Base-by-base conservation (phyloP, 1,140 invertebrate species). In the Aphaenogaster floridana region DNA sequence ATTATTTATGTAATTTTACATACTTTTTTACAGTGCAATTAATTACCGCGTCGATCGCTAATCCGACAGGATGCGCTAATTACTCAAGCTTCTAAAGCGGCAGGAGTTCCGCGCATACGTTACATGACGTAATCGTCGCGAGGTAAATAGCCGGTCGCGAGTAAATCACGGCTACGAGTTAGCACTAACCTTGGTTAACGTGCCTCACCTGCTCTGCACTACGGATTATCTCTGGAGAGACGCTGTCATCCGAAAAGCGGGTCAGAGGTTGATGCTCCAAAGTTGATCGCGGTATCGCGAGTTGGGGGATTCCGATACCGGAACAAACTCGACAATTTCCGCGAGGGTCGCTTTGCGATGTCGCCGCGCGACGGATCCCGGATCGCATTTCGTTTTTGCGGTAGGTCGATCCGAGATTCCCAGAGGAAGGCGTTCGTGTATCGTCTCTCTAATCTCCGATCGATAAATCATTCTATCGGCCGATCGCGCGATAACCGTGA, bases 101-200 rank as follows among this genome's bases (percentile, higher is more conserved):
- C 45, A 28, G 42, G 42, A 71, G 45, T 50, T 13, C 52, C 11
- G 50, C 34, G 71, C 71, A 39, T 42, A 76, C 3, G 9, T 57
- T 63, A 34, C 28, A 28, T 42, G 57, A 64, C 11, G 11, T 66
- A 79, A 52, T 42, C 2, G 11, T 52, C 17, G n/a, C 6, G 48
- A 68, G 42, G 36, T 81, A 69, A 69, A 81, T 21, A 81, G 52
- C 36, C 48, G 34, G 17, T 28, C 36, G n/a, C 42, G 34, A 45
- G 28, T 28, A 28, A 28, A 28, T 28, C 28, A 28, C 39, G 76
- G 8, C 42, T 11, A 34, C 15, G 17, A 61, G 1, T 59, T 57
- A 39, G 17, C 42, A 61, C 17, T 72, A 59, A 84, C n/a, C 42
- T 15, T 36, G 54, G 39, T 8, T 28, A 83, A 83, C 21, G 21